Percentiles rank a stretch among this genome's conserved stretches.
These are phyloP conservation scores for Ichneumoninae sp. DNA, from an alignment of 2,888 invertebrate species.

Conservation along the genomic window DNA sequence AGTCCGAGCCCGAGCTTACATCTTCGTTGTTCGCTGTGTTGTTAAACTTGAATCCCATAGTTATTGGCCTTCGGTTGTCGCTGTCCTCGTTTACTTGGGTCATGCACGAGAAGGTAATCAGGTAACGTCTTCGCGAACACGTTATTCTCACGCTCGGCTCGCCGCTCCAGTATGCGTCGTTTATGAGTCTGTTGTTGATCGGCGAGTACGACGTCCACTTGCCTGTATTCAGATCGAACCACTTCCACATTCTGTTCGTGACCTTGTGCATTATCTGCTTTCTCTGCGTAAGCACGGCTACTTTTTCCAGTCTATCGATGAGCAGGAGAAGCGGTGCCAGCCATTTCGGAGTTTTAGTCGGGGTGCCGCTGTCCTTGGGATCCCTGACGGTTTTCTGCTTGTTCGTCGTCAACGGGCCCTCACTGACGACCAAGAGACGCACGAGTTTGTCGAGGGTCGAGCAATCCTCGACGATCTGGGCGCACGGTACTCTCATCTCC, in stretches of 20 bases:
- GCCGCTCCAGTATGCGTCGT: constrained; percentile 91
- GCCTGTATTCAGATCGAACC: constrained; percentile 93
- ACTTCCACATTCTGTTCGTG: constrained; percentile 90
- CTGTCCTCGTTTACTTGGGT: constrained; percentile 94
- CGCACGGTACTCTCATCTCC: constrained; percentile 89
- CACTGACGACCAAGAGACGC: constrained; percentile 82
- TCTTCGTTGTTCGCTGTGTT: constrained; percentile 71
- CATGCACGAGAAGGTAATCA: constrained; percentile 92
- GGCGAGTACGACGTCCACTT: constrained; percentile 92
- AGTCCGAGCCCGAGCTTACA: constrained; percentile 76
- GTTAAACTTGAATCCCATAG: constrained; percentile 86
- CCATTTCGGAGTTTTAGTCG: constrained; percentile 88
- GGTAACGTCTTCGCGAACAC: constrained; percentile 90
- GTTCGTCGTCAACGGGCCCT: constrained; percentile 78
- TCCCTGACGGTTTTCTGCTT: constrained; percentile 75
- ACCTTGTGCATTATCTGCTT: constrained; percentile 88
- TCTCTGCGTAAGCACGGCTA: constrained; percentile 89
- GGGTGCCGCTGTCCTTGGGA: constrained; percentile 72
- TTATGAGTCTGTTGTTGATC: constrained; percentile 90
- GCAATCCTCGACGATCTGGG: constrained; percentile 84
- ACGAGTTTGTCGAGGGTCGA: constrained; percentile 81
- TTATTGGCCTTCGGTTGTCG: constrained; percentile 92
- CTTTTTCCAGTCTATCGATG: constrained; percentile 91
- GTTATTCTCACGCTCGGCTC: constrained; percentile 89
- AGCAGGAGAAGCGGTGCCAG: constrained; percentile 90